phyloP scores from a whole-genome alignment of 2,888 invertebrate genomes.

The Pammene fasciana region DNA sequence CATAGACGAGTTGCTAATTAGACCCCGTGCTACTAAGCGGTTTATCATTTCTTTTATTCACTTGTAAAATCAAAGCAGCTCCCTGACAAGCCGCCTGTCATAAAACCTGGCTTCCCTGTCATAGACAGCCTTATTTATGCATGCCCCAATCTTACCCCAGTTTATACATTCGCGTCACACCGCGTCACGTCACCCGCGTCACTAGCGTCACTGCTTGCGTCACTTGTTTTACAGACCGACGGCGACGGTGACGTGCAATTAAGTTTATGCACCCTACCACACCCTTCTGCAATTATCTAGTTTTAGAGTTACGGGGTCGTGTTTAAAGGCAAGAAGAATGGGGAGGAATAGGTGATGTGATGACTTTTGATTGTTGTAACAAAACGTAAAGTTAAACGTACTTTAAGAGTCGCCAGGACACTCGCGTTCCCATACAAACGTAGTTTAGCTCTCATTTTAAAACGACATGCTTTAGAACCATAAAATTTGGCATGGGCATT shows the following conservation, averaged over 20 bases:
- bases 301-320: conserved; percentile 20
- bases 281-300: conserved; percentile 34
- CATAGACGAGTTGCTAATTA: no score
- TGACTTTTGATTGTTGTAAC: background rate
- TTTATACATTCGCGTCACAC: background rate
- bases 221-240: background rate
- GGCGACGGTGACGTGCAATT: conserved; percentile 19
- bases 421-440: no score
- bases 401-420: no score
- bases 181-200: conserved; percentile 13
- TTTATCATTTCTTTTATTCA: background rate
- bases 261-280: conserved; percentile 32
- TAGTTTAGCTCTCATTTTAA: no score
- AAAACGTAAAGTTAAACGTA: no score
- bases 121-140: conserved; percentile 11
- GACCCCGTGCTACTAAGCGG: no score
- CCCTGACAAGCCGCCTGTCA: background rate
- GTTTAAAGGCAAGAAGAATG: conserved; percentile 5
- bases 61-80: conserved; percentile 2
- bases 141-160: conserved; percentile 10
- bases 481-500: no score
- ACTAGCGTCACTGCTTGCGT: conserved; percentile 9
- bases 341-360: no score
- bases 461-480: no score
- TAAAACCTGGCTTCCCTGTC: conserved; percentile 7